Conservation (phyloP, 2,113 vertebrate genomes). For the Albula goreensis region DNA sequence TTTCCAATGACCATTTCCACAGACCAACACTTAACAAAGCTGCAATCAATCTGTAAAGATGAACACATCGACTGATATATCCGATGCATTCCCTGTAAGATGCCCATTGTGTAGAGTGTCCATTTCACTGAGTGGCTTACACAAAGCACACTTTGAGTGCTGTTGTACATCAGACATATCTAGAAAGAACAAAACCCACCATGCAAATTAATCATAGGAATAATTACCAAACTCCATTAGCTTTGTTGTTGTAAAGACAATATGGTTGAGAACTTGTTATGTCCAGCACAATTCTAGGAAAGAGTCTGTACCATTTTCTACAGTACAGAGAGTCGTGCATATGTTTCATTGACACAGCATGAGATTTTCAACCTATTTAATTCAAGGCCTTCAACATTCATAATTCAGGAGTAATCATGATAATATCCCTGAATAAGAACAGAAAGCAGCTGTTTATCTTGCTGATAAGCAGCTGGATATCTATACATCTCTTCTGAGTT, state of each 20-base stretch:
- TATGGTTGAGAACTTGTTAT: no score
- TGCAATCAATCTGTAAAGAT: not conserved
- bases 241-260: not conserved
- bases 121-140: not conserved
- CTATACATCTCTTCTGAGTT: not conserved
- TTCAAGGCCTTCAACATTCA: not conserved
- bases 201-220: not conserved
- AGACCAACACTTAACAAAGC: not conserved
- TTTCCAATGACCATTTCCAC: slow-evolving; percentile 2
- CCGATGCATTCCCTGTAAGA: not conserved
- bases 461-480: not conserved
- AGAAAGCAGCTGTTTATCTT: no score
- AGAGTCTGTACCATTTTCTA: no score
- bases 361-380: not conserved
- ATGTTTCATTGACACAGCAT: not conserved
- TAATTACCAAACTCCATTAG: not conserved
- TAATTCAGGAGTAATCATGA: not conserved
- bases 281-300: no score
- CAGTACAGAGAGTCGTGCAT: not conserved
- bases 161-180: not conserved
- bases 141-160: not conserved
- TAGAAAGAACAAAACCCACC: not conserved
- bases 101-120: not conserved
- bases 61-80: not conserved
- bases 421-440: no score